phyloP scores from a whole-genome alignment of 2,113 vertebrate species.

The Dasyornis broadbenti region DNA sequence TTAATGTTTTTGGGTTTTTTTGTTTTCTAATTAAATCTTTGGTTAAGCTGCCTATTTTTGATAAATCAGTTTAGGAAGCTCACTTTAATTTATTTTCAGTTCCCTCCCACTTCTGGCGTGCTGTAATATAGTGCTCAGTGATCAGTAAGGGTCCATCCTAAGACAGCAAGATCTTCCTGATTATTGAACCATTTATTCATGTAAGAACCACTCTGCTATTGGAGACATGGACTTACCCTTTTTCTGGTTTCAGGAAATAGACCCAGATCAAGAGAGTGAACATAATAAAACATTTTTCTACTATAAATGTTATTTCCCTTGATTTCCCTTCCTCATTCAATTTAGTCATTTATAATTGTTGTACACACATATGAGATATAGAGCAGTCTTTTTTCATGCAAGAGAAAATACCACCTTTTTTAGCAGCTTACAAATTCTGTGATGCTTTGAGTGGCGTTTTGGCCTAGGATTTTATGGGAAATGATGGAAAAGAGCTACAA shows the following conservation, averaged over 20 bases:
- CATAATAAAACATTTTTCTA: neutral
- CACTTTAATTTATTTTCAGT: neutral
- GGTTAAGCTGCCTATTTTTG: neutral
- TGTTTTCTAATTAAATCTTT: neutral
- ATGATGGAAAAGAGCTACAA: conserved; percentile 16
- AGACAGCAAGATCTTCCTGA: neutral
- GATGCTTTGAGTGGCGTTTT: neutral
- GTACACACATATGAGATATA: neutral
- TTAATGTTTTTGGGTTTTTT: too few species aligned
- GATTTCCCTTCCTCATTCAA: neutral
- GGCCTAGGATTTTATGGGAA: neutral
- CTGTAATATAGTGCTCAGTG: fast-evolving
- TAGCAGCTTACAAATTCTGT: neutral
- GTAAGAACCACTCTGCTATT: neutral
- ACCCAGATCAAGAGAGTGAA: neutral
- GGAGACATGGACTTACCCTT: neutral
- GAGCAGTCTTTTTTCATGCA: neutral
- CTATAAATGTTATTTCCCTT: neutral
- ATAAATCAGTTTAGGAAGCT: neutral
- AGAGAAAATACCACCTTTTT: neutral
- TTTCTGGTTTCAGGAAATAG: neutral
- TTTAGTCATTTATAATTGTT: neutral
- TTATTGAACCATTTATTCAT: neutral
- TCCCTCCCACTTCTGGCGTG: neutral
- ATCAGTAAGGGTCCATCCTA: neutral